Base-by-base conservation (phyloP, 1,140 invertebrate species). In the Orius insidiosus region DNA sequence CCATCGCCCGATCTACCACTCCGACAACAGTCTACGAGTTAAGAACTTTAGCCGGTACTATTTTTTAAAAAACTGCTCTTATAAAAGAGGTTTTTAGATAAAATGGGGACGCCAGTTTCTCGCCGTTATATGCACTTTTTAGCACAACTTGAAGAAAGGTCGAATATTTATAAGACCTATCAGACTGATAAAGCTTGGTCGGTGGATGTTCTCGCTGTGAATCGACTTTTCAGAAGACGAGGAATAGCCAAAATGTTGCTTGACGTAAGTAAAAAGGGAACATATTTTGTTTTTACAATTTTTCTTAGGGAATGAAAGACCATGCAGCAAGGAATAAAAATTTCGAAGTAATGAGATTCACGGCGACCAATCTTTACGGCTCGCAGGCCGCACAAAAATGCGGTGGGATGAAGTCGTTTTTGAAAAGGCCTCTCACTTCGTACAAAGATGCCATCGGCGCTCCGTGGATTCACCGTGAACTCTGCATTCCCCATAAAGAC, bases 381-480 rank as follows among this genome's bases (percentile, higher is more conserved):
- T 9, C 8, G 8, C 31, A 35, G 11, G 44, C 32, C 14, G 44
- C 44, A 16, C 11, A 11, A n/a, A 45, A 15, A 8, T 37, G 32
- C 19, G 8, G 7, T 16, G 9, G 14, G 11, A 11, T 19, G 16
- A 34, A 45, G 11, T 10, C 9, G 4, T 30, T 18, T 9, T 35
- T 37, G n/a, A 30, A 18, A 11, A 15, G 34, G 31, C 44, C 34
- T 3, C 9, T 30, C 3, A 10, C 8, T 5, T 11, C 31, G 2
- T 45, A 30, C 33, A 18, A 30, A 9, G 44, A 45, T 32, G 44
- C 18, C 31, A 34, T 9, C 2, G 44, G 44, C 19, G 8, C 13
- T 14, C 31, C 44, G 6, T 45, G 44, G 44, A 8, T 45, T 3
- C 32, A 45, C n/a, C 44, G 34, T 13, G 44, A 45, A 9, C 44